These are phyloP conservation scores for Meghimatium bilineatum DNA, from an alignment of 2,888 invertebrate species.

Conservation along the genomic window DNA sequence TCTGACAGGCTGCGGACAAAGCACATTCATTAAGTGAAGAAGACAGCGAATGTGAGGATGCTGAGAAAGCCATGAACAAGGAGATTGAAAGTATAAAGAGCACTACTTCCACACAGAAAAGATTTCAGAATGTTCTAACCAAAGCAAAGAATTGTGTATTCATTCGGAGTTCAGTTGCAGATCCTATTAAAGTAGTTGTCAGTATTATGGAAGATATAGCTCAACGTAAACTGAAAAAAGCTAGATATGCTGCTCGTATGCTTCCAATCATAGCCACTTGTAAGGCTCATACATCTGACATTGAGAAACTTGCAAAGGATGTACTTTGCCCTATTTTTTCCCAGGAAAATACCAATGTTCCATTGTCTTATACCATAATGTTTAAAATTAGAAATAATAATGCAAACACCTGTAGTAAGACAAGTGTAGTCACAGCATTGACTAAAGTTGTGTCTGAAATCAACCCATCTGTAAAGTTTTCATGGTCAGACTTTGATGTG, in stretches of 20 bases:
- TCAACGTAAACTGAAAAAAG: constrained; percentile 84
- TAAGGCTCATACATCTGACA: constrained; percentile 85
- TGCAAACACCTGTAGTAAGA: constrained; percentile 80
- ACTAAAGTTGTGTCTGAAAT: constrained; percentile 83
- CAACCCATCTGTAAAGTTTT: constrained; percentile 79
- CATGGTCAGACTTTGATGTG: constrained; percentile 78
- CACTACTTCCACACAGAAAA: constrained; percentile 55
- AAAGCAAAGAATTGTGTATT: constrained; percentile 91
- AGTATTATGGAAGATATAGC: constrained; percentile 86
- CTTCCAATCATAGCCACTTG: constrained; percentile 90
- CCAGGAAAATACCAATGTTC: constrained; percentile 56
- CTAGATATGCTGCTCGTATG: constrained; percentile 86
- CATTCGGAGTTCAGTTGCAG: constrained; percentile 85
- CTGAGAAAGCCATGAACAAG: constrained; percentile 74
- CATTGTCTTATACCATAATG: constrained; percentile 62
- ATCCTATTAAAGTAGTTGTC: constrained; percentile 85
- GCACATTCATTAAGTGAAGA: constrained; percentile 74
- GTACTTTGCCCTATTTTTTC: constrained; percentile 86
- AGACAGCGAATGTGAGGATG: constrained; percentile 78
- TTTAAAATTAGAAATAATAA: constrained; percentile 73
- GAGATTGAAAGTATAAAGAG: constrained; percentile 69
- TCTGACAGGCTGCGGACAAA: background rate
- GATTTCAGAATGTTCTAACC: constrained; percentile 84
- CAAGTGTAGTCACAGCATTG: constrained; percentile 81
- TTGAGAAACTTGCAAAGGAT: constrained; percentile 82